Conservation (phyloP, 2,888 invertebrate species). For the Opisthograptis luteolata region DNA sequence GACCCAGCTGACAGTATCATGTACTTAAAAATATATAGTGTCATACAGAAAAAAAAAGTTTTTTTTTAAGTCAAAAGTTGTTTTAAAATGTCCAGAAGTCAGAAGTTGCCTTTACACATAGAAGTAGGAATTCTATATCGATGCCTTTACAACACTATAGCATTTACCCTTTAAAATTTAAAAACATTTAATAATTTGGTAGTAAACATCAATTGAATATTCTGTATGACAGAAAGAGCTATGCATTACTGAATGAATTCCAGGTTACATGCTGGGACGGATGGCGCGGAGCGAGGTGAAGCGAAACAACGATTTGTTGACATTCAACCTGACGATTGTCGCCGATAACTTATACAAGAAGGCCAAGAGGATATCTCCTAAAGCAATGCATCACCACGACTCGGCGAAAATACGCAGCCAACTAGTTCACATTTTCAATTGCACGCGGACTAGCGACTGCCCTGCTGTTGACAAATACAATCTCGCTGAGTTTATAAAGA, state of each 20-base stretch:
- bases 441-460: constrained; percentile 54
- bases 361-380: constrained; percentile 65
- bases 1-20: too few species aligned
- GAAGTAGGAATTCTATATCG: too few species aligned
- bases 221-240: not conserved
- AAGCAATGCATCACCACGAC: constrained; percentile 63
- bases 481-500: constrained; percentile 61
- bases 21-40: too few species aligned
- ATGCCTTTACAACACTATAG: too few species aligned
- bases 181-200: too few species aligned
- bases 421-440: constrained; percentile 64
- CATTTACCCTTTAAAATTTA: too few species aligned
- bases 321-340: constrained; percentile 60
- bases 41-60: too few species aligned
- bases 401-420: constrained; percentile 59
- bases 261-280: constrained; percentile 72
- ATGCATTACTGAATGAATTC: constrained; percentile 39
- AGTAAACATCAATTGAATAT: too few species aligned
- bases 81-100: too few species aligned
- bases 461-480: constrained; percentile 52
- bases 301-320: constrained; percentile 57
- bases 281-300: constrained; percentile 61
- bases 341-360: constrained; percentile 66
- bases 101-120: too few species aligned
- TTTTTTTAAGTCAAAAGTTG: too few species aligned